A percentile compares a stretch with the other conserved stretches of the same genome.
Evolutionary conservation across 35 echinoderm and acorn worm species (phyloP).

Genomic region (Acanthaster planci): DNA sequence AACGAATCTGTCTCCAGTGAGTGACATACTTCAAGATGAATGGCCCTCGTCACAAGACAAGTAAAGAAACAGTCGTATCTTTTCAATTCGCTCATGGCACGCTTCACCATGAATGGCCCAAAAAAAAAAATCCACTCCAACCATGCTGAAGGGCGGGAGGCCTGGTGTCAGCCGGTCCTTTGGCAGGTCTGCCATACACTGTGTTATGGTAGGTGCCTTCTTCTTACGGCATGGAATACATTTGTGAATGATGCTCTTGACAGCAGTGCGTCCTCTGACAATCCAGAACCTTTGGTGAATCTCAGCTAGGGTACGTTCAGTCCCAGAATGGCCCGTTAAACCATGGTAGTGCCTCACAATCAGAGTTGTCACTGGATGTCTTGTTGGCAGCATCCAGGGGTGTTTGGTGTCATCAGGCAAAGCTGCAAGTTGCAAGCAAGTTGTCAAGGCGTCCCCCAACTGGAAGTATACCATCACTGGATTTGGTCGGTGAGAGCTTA

Average conservation of each 20-base stretch:
- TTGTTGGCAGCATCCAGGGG: constrained; percentile 14
- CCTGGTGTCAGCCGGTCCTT: not conserved
- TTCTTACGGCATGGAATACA: not conserved
- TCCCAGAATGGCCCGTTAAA: constrained; percentile 6
- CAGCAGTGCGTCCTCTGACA: not conserved
- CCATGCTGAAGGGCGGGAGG: not conserved
- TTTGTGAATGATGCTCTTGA: not conserved
- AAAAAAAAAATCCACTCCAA: constrained; percentile 31
- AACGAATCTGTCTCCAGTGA: constrained; percentile 52
- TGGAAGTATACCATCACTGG: not conserved
- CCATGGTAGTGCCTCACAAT: constrained; percentile 10
- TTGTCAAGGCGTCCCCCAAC: constrained; percentile 30
- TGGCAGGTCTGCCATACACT: constrained; percentile 20
- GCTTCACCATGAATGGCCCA: constrained; percentile 61
- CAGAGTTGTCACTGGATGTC: not conserved
- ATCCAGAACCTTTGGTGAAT: constrained; percentile 16
- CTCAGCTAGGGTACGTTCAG: constrained; percentile 9
- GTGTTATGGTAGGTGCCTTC: constrained; percentile 9
- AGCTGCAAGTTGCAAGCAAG: too few relatives aligned
- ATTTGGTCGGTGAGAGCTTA: not conserved
- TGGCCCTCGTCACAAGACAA: constrained; percentile 51
- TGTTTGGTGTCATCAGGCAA: not conserved
- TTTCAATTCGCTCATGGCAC: constrained; percentile 43
- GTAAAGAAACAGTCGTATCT: constrained; percentile 62
- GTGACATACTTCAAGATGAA: constrained; percentile 53